A percentile compares a stretch with the other conserved stretches of the same genome.
Evolutionary conservation across 2,797 vertebrate species (phyloP).

Genomic region (Lepus townsendii): DNA sequence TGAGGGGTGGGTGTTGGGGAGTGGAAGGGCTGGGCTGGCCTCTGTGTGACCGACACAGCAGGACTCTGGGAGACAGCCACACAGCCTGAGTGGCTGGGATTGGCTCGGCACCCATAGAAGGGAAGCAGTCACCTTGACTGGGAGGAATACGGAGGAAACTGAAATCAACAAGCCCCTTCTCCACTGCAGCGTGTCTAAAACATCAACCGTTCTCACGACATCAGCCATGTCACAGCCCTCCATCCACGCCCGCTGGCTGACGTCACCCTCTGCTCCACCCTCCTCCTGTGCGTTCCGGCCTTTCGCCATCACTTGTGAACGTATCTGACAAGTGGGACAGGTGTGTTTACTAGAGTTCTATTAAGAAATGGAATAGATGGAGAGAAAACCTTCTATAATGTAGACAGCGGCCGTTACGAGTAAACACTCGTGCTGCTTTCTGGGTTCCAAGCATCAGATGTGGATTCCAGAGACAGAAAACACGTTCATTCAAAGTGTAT

Average conservation of each 20-base stretch:
- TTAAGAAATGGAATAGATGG: background rate
- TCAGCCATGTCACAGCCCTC: background rate
- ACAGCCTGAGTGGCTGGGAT: background rate
- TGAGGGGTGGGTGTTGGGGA: background rate
- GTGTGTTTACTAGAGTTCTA: background rate
- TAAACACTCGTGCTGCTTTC: background rate
- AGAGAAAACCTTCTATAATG: background rate
- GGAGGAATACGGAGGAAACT: background rate
- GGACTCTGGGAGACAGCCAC: background rate
- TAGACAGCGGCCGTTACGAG: background rate
- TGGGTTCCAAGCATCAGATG: constrained; percentile 11
- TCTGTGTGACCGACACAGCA: background rate
- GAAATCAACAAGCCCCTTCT: background rate
- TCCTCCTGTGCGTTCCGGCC: background rate
- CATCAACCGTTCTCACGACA: background rate
- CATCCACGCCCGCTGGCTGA: background rate
- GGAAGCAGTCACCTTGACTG: background rate
- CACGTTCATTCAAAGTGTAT: background rate
- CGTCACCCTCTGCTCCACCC: background rate
- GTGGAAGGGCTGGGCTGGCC: background rate
- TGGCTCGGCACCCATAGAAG: background rate
- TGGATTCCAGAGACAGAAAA: background rate
- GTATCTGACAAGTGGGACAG: background rate
- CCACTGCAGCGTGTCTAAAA: constrained; percentile 5
- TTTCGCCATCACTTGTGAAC: background rate